phyloP scores from a whole-genome alignment of 2,888 invertebrate genomes.

The Acronicta leporina region DNA sequence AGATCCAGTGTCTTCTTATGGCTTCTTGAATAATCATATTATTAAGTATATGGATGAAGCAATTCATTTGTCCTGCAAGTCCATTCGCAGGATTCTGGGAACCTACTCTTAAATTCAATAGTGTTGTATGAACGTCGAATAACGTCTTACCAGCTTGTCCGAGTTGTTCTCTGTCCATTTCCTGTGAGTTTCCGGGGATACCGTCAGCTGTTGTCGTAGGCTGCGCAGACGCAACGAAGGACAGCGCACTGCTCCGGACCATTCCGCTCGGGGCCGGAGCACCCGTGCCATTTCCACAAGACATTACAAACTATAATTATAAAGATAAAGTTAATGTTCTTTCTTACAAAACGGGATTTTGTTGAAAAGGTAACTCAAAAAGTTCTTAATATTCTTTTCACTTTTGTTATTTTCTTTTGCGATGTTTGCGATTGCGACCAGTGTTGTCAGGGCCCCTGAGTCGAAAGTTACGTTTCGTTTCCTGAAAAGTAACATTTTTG shows the following conservation, averaged over 20 bases:
- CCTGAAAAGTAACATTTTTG: too few relatives aligned
- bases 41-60: too few relatives aligned
- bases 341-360: constrained; percentile 11
- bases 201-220: constrained; percentile 58
- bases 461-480: too few relatives aligned
- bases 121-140: background rate
- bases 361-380: background rate
- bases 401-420: constrained; percentile 27
- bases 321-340: background rate
- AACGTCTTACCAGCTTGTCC: constrained; percentile 64
- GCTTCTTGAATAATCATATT: too few relatives aligned
- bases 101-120: too few relatives aligned
- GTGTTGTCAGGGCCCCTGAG: too few relatives aligned
- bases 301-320: constrained; percentile 60
- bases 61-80: too few relatives aligned
- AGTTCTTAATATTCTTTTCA: constrained; percentile 19
- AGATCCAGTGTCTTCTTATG: too few relatives aligned
- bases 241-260: constrained; percentile 77
- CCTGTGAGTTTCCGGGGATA: constrained; percentile 47
- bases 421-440: too few relatives aligned
- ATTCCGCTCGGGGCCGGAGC: constrained; percentile 68
- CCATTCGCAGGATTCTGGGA: too few relatives aligned
- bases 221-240: constrained; percentile 80
- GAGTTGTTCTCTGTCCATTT: constrained; percentile 63
- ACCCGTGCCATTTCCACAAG: constrained; percentile 62